Evolutionary conservation across 2,888 invertebrate genomes (phyloP).

Genomic region (Rhingia rostrata): DNA sequence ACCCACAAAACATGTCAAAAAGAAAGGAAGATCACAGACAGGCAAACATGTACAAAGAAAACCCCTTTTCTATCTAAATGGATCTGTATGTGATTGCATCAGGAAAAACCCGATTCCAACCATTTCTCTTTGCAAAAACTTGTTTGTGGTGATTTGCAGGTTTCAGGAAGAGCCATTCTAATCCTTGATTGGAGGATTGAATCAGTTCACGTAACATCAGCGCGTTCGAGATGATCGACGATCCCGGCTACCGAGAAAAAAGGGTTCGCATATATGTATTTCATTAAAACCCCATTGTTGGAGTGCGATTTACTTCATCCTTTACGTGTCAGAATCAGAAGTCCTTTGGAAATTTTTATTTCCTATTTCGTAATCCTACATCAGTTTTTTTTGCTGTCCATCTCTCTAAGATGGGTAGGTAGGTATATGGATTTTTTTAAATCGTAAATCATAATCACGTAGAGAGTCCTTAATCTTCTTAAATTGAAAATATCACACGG

Average conservation of each 20-base stretch:
- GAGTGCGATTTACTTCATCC: slow-evolving; percentile 15
- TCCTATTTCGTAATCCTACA: slow-evolving; percentile 68
- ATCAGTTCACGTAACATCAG: slow-evolving; percentile 68
- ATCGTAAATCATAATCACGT: slow-evolving; percentile 57
- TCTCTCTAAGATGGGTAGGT: slow-evolving; percentile 16
- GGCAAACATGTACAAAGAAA: slow-evolving; percentile 40
- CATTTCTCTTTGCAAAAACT: slow-evolving; percentile 59
- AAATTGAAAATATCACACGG: slow-evolving; percentile 67
- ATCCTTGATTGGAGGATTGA: slow-evolving; percentile 68
- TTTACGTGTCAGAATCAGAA: slow-evolving; percentile 61
- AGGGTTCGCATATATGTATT: slow-evolving; percentile 48
- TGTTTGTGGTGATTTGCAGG: slow-evolving; percentile 61
- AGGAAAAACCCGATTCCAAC: slow-evolving; percentile 60
- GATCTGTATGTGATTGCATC: slow-evolving; percentile 46
- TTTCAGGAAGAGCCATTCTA: slow-evolving; percentile 34
- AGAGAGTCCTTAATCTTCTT: slow-evolving; percentile 68
- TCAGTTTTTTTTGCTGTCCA: slow-evolving; percentile 11
- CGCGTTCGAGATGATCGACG: slow-evolving; percentile 64
- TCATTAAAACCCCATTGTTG: slow-evolving; percentile 38
- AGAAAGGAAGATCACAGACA: slow-evolving; percentile 54
- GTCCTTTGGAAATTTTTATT: slow-evolving; percentile 58
- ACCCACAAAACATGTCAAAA: slow-evolving; percentile 66
- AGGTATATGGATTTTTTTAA: not conserved
- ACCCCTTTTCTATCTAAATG: slow-evolving; percentile 58
- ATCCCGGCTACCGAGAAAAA: slow-evolving; percentile 25